Percentiles rank a stretch among this genome's conserved stretches.
phyloP scores from a whole-genome alignment of 2,113 vertebrate species.

The crab-eating macaque (Macaca fascicularis) region DNA sequence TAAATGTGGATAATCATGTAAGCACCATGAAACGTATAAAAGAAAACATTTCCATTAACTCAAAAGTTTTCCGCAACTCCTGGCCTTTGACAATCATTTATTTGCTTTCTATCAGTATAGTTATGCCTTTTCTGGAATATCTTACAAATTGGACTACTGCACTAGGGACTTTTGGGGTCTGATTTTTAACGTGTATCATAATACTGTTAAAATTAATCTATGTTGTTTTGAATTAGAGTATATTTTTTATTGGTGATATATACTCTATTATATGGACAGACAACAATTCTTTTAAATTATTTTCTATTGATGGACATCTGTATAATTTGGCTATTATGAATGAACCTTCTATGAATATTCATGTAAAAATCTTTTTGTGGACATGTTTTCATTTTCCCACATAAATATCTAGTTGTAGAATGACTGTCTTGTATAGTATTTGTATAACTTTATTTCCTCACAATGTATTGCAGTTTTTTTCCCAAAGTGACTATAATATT shows the following conservation, averaged over 20 bases:
- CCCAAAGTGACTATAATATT: background rate
- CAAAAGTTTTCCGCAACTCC: background rate
- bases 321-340: background rate
- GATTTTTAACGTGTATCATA: background rate
- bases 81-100: background rate
- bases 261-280: background rate
- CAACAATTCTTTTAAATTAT: background rate
- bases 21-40: background rate
- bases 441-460: background rate
- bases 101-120: background rate
- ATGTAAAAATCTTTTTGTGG: background rate
- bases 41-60: background rate
- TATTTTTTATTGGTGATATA: background rate
- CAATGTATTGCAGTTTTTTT: background rate
- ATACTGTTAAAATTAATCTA: background rate
- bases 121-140: background rate
- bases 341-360: background rate
- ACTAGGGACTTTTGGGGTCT: background rate
- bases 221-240: background rate
- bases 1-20: background rate
- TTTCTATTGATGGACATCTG: background rate
- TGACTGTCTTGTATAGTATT: background rate
- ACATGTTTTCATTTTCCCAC: background rate
- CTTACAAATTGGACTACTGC: background rate
- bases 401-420: background rate